These are phyloP conservation scores for Sycophaga agraensis DNA, from an alignment of 1,140 invertebrate genomes.

Conservation along the genomic window DNA sequence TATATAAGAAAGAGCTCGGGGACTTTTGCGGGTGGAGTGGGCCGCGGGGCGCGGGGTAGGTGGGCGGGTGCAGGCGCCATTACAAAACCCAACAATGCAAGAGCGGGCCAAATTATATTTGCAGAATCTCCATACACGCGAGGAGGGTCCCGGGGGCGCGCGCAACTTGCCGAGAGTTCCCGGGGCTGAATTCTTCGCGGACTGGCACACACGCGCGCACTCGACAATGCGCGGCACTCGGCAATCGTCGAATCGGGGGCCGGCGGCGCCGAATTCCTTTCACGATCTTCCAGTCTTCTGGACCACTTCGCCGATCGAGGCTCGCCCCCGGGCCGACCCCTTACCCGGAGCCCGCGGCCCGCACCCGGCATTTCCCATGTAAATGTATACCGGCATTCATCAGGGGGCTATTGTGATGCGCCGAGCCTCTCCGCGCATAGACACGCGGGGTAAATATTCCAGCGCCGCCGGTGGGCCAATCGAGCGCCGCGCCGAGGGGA, in stretches of 20 bases:
- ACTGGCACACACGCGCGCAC: too few relatives aligned
- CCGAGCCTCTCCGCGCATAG: constrained; percentile 29
- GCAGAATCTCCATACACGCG: too few relatives aligned
- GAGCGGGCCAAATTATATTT: too few relatives aligned
- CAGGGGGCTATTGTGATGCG: constrained; percentile 52
- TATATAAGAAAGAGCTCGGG: too few relatives aligned
- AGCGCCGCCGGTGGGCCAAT: constrained; percentile 35
- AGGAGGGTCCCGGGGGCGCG: too few relatives aligned
- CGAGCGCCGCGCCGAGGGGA: constrained; percentile 2
- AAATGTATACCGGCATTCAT: constrained; percentile 57
- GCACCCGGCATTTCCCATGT: constrained; percentile 48
- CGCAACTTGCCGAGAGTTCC: too few relatives aligned
- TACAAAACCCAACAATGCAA: too few relatives aligned
- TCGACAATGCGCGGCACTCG: too few relatives aligned
- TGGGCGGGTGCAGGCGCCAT: too few relatives aligned
- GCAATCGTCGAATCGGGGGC: neutral
- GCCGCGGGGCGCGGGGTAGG: too few relatives aligned
- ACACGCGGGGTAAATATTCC: constrained; percentile 49
- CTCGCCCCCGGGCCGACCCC: neutral
- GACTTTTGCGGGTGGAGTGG: too few relatives aligned
- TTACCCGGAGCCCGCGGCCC: neutral
- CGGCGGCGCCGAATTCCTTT: constrained; percentile 30
- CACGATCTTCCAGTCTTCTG: constrained; percentile 40
- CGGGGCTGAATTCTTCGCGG: too few relatives aligned
- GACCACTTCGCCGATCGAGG: constrained; percentile 31